Conservation (phyloP, 2,797 vertebrate species). For the Ammospiza maritima region DNA sequence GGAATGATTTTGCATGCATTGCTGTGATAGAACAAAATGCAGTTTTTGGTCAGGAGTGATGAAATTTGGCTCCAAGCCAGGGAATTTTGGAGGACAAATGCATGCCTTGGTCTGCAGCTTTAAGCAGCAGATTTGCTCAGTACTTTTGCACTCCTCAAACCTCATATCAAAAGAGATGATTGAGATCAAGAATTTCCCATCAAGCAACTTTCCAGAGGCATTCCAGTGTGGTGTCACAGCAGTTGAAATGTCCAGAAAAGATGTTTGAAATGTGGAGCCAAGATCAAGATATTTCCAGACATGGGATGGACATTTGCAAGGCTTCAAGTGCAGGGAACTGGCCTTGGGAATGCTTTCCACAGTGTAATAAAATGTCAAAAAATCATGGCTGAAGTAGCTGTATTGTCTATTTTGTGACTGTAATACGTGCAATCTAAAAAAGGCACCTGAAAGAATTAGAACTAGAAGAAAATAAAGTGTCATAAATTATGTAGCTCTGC, state of each 20-base stretch:
- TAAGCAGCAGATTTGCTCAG: background rate
- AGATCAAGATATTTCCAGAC: background rate
- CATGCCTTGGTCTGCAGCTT: background rate
- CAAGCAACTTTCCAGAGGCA: background rate
- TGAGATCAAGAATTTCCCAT: background rate
- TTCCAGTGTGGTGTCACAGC: background rate
- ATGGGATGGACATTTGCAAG: background rate
- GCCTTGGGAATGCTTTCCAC: background rate
- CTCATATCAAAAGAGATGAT: background rate
- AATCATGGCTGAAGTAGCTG: background rate
- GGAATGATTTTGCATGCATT: background rate
- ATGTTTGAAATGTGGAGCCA: background rate
- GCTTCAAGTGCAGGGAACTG: background rate
- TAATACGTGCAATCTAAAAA: background rate
- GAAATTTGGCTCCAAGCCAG: rapidly evolving
- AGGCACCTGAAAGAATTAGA: background rate
- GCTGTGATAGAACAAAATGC: background rate
- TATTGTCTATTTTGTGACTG: background rate
- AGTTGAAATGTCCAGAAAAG: background rate
- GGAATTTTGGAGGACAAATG: background rate
- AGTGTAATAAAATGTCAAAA: background rate
- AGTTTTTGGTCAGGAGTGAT: background rate
- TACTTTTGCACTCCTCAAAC: background rate
- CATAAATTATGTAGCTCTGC: background rate
- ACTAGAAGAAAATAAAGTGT: background rate